phyloP scores from a whole-genome alignment of 2,888 invertebrate genomes.

The Limnephilus rhombicus region DNA sequence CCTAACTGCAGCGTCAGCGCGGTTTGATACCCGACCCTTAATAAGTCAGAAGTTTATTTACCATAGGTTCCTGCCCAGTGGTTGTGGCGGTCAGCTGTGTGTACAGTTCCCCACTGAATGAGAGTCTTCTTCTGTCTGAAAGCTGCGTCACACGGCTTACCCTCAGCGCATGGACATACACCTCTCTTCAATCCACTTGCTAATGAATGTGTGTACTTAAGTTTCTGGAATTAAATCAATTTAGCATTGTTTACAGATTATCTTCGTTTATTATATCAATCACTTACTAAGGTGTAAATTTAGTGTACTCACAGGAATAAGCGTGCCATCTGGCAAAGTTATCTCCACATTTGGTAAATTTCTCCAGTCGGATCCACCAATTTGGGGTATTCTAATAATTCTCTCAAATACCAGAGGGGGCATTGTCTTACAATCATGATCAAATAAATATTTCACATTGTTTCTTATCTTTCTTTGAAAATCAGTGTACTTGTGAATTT shows the following conservation, averaged over 20 bases:
- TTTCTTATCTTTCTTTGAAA: conserved; percentile 72
- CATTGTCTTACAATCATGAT: conserved; percentile 77
- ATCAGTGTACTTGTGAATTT: conserved; percentile 69
- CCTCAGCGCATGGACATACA: conserved; percentile 75
- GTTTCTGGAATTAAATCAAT: conserved; percentile 66
- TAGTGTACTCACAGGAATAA: conserved; percentile 8
- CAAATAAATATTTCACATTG: conserved; percentile 69
- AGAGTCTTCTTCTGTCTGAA: conserved; percentile 76
- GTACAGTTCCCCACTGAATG: conserved; percentile 79
- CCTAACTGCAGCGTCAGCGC: too few species aligned
- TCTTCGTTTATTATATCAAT: background rate
- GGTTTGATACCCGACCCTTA: too few species aligned
- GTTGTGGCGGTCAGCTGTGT: conserved; percentile 77
- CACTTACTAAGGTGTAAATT: background rate
- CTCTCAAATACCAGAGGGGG: conserved; percentile 73
- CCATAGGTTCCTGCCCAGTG: conserved; percentile 77
- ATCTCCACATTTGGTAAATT: conserved; percentile 76
- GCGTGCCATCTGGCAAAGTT: conserved; percentile 72
- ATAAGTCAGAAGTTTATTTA: conserved; percentile 37
- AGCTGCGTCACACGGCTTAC: conserved; percentile 71
- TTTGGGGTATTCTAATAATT: conserved; percentile 74
- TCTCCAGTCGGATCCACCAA: conserved; percentile 77
- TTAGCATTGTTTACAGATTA: background rate
- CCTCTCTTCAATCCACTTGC: conserved; percentile 69
- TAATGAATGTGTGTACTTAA: conserved; percentile 68